A percentile compares a stretch with the other conserved stretches of the same genome.
phyloP scores from a whole-genome alignment of 2,888 invertebrate genomes.

The Tuta absoluta region DNA sequence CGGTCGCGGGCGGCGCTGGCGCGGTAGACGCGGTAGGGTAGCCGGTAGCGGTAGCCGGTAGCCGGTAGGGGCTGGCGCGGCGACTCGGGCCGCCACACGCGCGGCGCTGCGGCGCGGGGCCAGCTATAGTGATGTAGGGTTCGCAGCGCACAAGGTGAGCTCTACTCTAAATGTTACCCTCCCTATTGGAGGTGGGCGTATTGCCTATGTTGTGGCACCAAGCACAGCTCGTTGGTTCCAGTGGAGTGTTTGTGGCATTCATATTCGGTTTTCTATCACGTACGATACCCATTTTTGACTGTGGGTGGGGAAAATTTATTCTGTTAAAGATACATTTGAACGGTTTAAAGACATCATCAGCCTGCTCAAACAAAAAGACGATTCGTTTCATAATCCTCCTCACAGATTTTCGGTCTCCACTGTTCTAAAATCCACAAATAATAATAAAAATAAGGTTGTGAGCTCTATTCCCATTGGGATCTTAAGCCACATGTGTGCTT shows the following conservation, averaged over 20 bases:
- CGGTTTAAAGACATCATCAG: constrained; percentile 50
- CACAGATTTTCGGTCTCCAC: constrained; percentile 61
- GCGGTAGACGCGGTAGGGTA: constrained; percentile 20
- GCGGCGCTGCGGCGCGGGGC: constrained; percentile 44
- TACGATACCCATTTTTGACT: constrained; percentile 49
- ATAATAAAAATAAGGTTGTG: constrained; percentile 79
- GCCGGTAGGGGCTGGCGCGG: not conserved
- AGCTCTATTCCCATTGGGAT: constrained; percentile 80
- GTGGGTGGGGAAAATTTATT: constrained; percentile 57
- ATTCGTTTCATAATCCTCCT: constrained; percentile 61
- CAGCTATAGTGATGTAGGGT: constrained; percentile 69
- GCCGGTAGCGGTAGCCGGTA: too few species aligned
- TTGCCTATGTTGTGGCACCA: constrained; percentile 79
- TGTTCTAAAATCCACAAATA: constrained; percentile 67
- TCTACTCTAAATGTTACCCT: constrained; percentile 78
- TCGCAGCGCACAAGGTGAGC: constrained; percentile 81
- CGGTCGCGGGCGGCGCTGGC: not conserved
- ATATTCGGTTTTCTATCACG: constrained; percentile 53
- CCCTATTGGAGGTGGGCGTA: constrained; percentile 82
- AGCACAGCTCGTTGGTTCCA: constrained; percentile 73
- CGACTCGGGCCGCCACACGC: not conserved
- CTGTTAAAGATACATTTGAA: constrained; percentile 54
- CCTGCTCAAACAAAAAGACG: constrained; percentile 60
- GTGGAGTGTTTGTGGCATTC: constrained; percentile 65
- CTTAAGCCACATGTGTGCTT: constrained; percentile 81